Base-by-base conservation (phyloP, 2,797 vertebrate genomes). In the Mastacembelus armatus region DNA sequence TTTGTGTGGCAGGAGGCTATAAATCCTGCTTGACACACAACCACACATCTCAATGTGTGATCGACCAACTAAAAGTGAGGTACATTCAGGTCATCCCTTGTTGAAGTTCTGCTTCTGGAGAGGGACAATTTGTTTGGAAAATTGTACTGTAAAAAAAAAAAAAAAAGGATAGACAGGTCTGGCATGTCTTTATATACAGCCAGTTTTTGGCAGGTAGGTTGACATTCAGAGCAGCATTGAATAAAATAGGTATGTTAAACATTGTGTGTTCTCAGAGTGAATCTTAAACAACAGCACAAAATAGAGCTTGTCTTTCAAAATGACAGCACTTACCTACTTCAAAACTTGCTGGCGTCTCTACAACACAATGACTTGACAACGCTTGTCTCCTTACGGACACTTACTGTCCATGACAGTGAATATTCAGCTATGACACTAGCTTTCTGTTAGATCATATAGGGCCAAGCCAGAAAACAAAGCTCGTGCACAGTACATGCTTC, bases 291-390 rank as follows among this genome's bases (percentile, higher is more conserved):
- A 40, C 39, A 29, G 16, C 44, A 18, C 44, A 43, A 11, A 61
- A 56, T 52, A 27, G 5, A 66, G 35, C 6, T 10, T 71, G 39
- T 81, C 52, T 66, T 83, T 86, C 54, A 55, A 26, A 45, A 15
- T 60, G 47, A 61, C 71, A 12, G 19, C 55, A 43, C 65, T 64
- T 56, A 50, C 44, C 19, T 22, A 14, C 39, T 44, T 63, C 18
- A 58, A 54, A 60, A 66, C 35, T 55, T 48, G 5, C 44, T 43
- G 26, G 10, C 72, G 48, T 39, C 50, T 59, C 2, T 54, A 67
- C 15, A 24, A 16, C 35, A 51, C 36, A 49, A 32, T 36, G 51
- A 36, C 50, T 21, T 32, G n/a, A n/a, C 39, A 14, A 1, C 21
- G 7, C 11, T 38, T 10, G 16, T 38, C 50, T 57, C 16, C 59